Evolutionary conservation across 2,888 invertebrate species (phyloP).

Genomic region (Tiphia femorata): DNA sequence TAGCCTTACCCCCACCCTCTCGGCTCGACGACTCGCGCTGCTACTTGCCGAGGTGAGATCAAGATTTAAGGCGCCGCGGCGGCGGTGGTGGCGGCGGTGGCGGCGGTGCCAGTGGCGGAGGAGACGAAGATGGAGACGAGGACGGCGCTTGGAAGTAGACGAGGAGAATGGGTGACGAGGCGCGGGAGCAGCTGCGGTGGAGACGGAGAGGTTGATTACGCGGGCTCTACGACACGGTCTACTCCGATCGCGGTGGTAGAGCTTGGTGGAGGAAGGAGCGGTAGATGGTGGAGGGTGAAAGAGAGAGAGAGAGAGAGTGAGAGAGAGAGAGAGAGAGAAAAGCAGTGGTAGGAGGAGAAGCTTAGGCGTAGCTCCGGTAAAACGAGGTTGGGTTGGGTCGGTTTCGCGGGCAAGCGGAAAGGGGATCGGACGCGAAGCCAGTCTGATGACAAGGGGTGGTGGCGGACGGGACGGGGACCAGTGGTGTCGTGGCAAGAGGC

Average conservation of each 20-base stretch:
- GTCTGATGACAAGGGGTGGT: no score
- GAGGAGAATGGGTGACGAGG: not conserved
- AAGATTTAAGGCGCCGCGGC: conserved; percentile 61
- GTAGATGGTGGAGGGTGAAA: not conserved
- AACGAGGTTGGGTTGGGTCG: conserved; percentile 15
- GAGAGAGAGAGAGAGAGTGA: not conserved
- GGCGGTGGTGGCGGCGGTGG: conserved; percentile 15
- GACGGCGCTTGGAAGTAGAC: not conserved
- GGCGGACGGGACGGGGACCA: conserved; percentile 1
- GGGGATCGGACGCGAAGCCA: no score
- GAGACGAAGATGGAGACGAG: not conserved
- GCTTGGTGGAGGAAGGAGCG: conserved; percentile 1
- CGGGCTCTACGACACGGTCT: not conserved
- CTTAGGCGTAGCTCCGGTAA: conserved; percentile 7
- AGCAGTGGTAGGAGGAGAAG: no score
- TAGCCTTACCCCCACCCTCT: conserved; percentile 60
- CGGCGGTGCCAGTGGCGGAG: not conserved
- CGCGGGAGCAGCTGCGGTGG: not conserved
- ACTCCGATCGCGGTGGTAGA: conserved; percentile 4
- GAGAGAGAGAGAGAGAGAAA: conserved; percentile 12
- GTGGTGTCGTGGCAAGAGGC: conserved; percentile 16
- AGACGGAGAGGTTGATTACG: not conserved
- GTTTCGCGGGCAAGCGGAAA: conserved; percentile 13
- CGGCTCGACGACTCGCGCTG: conserved; percentile 18
- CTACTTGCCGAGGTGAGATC: conserved; percentile 57